These are phyloP conservation scores for Eucera pruinosa DNA, from an alignment of 2,888 invertebrate genomes.

Conservation along the genomic window DNA sequence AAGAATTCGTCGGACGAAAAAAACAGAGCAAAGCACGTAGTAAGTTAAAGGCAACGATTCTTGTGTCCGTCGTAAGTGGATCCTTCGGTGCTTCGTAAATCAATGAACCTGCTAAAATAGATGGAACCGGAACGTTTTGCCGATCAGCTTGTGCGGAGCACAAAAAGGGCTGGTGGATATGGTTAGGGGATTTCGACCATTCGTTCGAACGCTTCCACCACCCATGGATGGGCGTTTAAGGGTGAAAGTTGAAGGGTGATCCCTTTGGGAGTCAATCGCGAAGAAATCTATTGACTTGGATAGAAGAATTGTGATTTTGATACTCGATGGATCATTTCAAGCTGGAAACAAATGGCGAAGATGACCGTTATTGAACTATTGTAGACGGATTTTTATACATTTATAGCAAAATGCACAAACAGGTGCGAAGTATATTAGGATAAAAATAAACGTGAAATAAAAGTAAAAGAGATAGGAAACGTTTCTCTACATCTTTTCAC, in stretches of 20 bases:
- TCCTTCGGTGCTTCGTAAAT: constrained; percentile 25
- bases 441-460: no score
- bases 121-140: constrained; percentile 32
- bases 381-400: no score
- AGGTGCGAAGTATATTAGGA: no score
- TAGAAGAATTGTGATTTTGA: constrained; percentile 12
- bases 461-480: no score
- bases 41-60: background rate
- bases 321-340: background rate
- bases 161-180: constrained; percentile 33
- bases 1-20: background rate
- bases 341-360: background rate
- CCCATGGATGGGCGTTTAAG: background rate
- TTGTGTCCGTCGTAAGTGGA: constrained; percentile 15
- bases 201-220: constrained; percentile 29
- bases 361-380: no score
- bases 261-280: constrained; percentile 45
- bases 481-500: no score
- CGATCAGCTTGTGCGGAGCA: constrained; percentile 9
- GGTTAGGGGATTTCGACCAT: constrained; percentile 40
- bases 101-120: constrained; percentile 25
- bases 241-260: constrained; percentile 27
- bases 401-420: no score
- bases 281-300: constrained; percentile 34
- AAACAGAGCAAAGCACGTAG: background rate